Percentiles rank a stretch among this genome's conserved stretches.
Evolutionary conservation across 1,140 invertebrate species (phyloP).

Genomic region (Ceratosolen fusciceps): DNA sequence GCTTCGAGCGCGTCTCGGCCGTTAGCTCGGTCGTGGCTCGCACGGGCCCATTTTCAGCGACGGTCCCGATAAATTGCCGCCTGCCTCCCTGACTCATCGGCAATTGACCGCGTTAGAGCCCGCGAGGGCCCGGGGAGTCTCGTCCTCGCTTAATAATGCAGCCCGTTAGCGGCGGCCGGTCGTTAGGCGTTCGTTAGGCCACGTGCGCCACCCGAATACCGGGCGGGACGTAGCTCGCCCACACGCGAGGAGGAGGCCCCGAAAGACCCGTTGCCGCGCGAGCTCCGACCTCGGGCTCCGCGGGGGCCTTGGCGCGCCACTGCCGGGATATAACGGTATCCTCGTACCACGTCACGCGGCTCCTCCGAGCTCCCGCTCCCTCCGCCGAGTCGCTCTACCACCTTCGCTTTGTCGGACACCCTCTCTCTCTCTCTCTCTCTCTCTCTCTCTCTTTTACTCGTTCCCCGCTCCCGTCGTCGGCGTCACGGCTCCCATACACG

Average conservation of each 20-base stretch:
- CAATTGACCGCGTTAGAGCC: not conserved
- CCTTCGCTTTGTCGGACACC: conserved; percentile 5
- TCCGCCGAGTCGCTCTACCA: conserved; percentile 5
- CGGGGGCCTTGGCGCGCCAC: not conserved
- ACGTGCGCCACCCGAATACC: conserved; percentile 9
- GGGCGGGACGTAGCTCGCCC: not conserved
- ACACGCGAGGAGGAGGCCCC: not conserved
- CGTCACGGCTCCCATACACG: too few relatives aligned
- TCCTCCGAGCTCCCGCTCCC: conserved; percentile 10
- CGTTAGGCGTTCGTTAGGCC: conserved; percentile 11
- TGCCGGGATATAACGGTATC: conserved; percentile 28
- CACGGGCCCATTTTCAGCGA: not conserved
- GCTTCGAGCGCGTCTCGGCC: too few relatives aligned
- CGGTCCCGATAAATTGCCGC: not conserved
- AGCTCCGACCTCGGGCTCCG: not conserved
- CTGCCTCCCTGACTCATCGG: not conserved
- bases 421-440: too few relatives aligned
- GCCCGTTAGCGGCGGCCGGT: conserved; percentile 10
- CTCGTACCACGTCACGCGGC: conserved; percentile 4
- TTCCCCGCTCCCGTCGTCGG: too few relatives aligned
- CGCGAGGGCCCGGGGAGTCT: not conserved
- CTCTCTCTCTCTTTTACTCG: too few relatives aligned
- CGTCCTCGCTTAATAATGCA: not conserved
- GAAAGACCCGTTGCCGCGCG: conserved; percentile 6
- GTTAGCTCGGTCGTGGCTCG: not conserved